Base-by-base conservation (phyloP, 2,888 invertebrate species). In the Strigamia transsilvanica region DNA sequence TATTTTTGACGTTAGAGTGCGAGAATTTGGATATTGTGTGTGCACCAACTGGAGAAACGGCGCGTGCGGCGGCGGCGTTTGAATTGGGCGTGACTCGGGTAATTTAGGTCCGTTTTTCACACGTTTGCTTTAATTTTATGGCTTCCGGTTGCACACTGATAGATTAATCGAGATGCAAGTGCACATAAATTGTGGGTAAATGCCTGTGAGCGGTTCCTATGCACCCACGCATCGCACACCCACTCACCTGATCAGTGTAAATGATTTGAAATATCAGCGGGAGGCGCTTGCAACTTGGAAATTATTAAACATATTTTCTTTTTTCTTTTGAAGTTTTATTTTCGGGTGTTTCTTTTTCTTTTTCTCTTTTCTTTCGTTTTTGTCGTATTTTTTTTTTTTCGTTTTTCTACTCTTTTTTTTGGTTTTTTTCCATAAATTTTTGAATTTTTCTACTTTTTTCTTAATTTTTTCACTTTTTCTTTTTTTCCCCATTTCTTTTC, bases 51-150 rank as follows among this genome's bases (percentile, higher is more conserved):
- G 46, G 2, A 46, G 61, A 61, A 61, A 61, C 18, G 61, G 61
- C 61, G 61, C 61, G 61, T 61, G 61, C 61, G 61, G 61, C 61
- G 61, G 61, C 61, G 6, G 18, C 61, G 61, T 61, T 61, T 61
- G 61, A 61, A 61, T 12, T 61, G 61, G 61, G 61, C 61, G 61
- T 61, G 61, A n/a, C 61, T 18, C 61, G 23, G 61, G 61, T 61
- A 61, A 61, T 61, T 61, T 61, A 61, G 61, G 18, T 61, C 61
- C 61, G 61, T 61, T 61, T 61, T 61, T 61, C 61, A 61, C 61
- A 61, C 61, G 61, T 61, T 61, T 61, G 61, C 61, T 61, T 61
- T 61, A 61, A 61, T 61, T 61, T 61, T 61, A 61, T 61, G 61
- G 61, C 61, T 61, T 61, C 61, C 61, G 61, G 61, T 61, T 61